Evolutionary conservation across 2,888 invertebrate genomes (phyloP).

Genomic region (Prenolepis imparis): DNA sequence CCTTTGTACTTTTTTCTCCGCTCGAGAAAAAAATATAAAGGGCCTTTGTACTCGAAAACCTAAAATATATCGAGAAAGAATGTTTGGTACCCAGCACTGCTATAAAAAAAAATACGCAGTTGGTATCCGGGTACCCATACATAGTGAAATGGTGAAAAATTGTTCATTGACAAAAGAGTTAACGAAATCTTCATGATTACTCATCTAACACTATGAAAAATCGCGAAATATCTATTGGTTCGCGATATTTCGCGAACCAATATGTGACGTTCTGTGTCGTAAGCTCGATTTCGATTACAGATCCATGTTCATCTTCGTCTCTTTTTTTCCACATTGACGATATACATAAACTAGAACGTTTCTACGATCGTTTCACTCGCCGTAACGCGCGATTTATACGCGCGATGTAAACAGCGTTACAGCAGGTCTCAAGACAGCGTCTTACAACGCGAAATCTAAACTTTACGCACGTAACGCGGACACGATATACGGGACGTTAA

Average conservation of each 20-base stretch:
- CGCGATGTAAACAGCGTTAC: conserved; percentile 20
- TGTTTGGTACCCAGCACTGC: too few relatives aligned
- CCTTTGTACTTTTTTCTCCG: too few relatives aligned
- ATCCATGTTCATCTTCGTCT: not conserved
- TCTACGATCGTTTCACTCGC: not conserved
- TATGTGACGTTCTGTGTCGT: not conserved
- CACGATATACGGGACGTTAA: conserved; percentile 53
- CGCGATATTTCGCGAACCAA: too few relatives aligned
- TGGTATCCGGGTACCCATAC: too few relatives aligned
- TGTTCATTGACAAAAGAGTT: not conserved
- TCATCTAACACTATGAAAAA: not conserved
- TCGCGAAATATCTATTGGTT: too few relatives aligned
- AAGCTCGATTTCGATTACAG: not conserved
- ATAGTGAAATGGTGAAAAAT: too few relatives aligned
- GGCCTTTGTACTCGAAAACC: too few relatives aligned
- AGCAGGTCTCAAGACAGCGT: conserved; percentile 1
- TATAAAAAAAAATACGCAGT: too few relatives aligned
- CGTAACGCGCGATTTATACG: conserved; percentile 17
- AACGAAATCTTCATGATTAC: conserved; percentile 1
- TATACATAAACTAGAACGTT: not conserved
- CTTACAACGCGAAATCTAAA: conserved; percentile 41
- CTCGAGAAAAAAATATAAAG: too few relatives aligned
- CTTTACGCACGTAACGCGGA: conserved; percentile 37
- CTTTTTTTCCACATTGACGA: not conserved
- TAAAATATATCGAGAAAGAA: too few relatives aligned